Evolutionary conservation across 2,888 invertebrate species (phyloP), one percentile per base, ranked within the genome.

Genomic region (Bedellia somnulentella): DNA sequence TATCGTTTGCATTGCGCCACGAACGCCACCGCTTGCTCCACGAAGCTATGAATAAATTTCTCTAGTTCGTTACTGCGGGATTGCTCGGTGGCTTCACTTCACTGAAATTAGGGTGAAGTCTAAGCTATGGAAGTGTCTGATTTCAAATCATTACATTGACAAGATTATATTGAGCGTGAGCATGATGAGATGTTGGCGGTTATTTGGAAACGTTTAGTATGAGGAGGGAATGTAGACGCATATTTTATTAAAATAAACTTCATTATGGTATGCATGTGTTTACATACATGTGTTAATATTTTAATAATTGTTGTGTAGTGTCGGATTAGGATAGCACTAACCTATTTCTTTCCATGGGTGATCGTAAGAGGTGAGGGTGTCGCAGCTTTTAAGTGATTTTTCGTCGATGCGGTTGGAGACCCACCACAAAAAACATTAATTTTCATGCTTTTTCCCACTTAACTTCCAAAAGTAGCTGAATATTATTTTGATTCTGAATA

Each of bases 41-140:
- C 52, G 49, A 59, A 47, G 57, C 66, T 63, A 67, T 67, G 66
- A 67, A 67, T 67, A 67, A 63, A 67, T 66, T 67, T 62, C 43
- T 49, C 37, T 37, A 43, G 49, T 61, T 61, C 58, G 62, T 66
- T 64, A 63, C 60, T 45, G 52, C 17, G 44, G 52, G 52, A 60
- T 58, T 58, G 59, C 46, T 45, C 49, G 31, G 51, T 38, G 49
- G n/a, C n/a, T n/a, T n/a, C n/a, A 46, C 47, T 52, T 43, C 44
- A 41, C 29, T 24, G 16, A 21, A 24, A 30, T 30, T 15, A 24
- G 29, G 10, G 24, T 15, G 29, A 24, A 24, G 29, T 24, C 24
- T 11, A 24, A 24, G 12, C 9, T 12, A 12, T 13, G 5, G 15
- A 25, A 25, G 11, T n/a, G 13, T 12, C 5, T 13, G 12, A 13